A percentile compares a stretch with the other conserved stretches of the same genome.
phyloP scores from a whole-genome alignment of 2,113 vertebrate genomes.

The Lichenostomus cassidix region DNA sequence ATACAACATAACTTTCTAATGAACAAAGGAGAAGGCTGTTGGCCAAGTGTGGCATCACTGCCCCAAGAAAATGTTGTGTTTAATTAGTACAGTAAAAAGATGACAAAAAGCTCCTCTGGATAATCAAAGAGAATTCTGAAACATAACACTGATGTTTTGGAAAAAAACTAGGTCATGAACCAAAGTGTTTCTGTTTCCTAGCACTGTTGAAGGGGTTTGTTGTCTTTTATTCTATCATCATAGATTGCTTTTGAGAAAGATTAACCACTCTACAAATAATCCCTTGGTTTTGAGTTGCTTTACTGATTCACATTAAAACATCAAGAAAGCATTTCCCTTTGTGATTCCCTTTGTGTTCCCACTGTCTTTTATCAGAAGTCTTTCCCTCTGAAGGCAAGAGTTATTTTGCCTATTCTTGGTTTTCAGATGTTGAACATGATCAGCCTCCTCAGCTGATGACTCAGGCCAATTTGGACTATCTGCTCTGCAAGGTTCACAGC shows the following conservation, averaged over 20 bases:
- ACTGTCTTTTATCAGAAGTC: background rate
- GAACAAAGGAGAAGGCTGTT: background rate
- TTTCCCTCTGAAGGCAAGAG: background rate
- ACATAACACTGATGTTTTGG: background rate
- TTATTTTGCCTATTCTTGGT: background rate
- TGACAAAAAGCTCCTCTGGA: background rate
- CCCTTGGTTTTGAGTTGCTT: background rate
- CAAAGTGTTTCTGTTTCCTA: background rate
- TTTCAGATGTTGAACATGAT: background rate
- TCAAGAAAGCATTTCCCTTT: constrained; percentile 17
- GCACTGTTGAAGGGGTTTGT: background rate
- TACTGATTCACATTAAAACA: background rate
- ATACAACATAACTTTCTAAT: background rate
- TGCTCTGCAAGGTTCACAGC: background rate
- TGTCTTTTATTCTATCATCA: background rate
- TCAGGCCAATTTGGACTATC: background rate
- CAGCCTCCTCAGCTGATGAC: background rate
- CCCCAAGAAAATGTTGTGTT: background rate
- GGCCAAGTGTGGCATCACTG: background rate
- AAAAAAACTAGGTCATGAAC: background rate
- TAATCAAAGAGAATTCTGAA: background rate
- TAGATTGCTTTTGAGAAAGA: constrained; percentile 33
- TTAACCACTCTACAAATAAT: constrained; percentile 41
- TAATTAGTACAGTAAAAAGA: background rate
- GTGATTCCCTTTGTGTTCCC: background rate